These are phyloP conservation scores for Suricata suricatta DNA, from an alignment of 2,113 vertebrate genomes.

Conservation along the genomic window DNA sequence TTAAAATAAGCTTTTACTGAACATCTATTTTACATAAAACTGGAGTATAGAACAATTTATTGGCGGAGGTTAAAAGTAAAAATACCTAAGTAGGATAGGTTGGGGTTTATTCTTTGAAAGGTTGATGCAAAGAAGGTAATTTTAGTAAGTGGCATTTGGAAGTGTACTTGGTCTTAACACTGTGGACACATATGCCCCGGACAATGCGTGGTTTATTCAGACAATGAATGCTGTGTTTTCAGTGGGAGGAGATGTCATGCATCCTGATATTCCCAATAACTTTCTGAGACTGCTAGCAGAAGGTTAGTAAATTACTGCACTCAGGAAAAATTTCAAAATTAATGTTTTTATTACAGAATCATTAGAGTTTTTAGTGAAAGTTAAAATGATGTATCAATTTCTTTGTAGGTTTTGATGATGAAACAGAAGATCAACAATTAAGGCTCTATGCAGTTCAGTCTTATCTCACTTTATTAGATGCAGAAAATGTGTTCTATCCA, in stretches of 20 bases:
- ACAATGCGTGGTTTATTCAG: conserved; percentile 96
- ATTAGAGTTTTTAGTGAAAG: conserved; percentile 25
- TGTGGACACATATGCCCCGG: conserved; percentile 92
- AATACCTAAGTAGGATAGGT: background rate
- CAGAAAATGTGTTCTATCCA: conserved; percentile 88
- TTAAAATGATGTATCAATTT: conserved; percentile 52
- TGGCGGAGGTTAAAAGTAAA: conserved; percentile 27
- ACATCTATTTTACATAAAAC: background rate
- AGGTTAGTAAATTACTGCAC: conserved; percentile 84
- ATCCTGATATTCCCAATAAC: conserved; percentile 93
- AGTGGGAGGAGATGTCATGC: conserved; percentile 92
- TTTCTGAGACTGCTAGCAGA: conserved; percentile 94
- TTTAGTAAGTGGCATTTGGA: conserved; percentile 44
- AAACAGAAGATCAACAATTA: conserved; percentile 89
- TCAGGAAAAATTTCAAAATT: conserved; percentile 33
- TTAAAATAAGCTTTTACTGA: background rate
- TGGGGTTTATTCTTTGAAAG: conserved; percentile 46
- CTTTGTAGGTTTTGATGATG: conserved; percentile 89
- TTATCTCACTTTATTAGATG: conserved; percentile 88
- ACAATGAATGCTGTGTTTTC: conserved; percentile 97
- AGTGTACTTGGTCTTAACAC: conserved; percentile 72
- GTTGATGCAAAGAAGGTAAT: conserved; percentile 35
- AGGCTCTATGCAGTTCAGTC: conserved; percentile 93
- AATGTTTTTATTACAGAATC: conserved; percentile 33
- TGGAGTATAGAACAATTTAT: background rate